Evolutionary conservation across 2,888 invertebrate species (phyloP), one percentile per base, ranked within the genome.

Genomic region (Thalpophila matura): DNA sequence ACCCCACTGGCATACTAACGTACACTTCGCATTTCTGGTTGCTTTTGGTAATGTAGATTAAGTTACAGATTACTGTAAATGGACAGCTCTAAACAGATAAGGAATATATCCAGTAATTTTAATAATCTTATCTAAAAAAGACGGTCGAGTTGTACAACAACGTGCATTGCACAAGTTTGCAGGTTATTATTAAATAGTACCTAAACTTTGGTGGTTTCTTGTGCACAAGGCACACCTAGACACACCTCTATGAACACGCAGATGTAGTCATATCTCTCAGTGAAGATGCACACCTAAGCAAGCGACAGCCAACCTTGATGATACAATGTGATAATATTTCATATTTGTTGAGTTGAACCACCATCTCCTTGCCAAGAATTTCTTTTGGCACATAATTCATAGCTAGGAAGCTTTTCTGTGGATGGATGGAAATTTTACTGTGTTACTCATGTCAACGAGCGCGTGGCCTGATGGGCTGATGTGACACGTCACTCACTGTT

Each of bases 351-450:
- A 24, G 14, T 38, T 20, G 26, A 49, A 29, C 61, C 20, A 10
- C 26, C 24, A 14, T n/a, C 3, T 16, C 43, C 43, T 29, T 62
- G 63, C 53, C 63, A 62, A 53, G 7, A 31, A 43, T 31, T n/a
- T 62, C 7, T 53, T 53, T 62, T 62, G 62, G 63, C 62, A 53
- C 63, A 45, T 40, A 10, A 45, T 35, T 49, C 53, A 20, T 29
- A 43, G 10, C 26, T 29, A 26, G 12, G 42, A 10, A 18, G 24
- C 14, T 31, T 33, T 22, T 40, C 22, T 24, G 42, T 35, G 18
- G 9, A 49, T 31, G 10, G 29, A 35, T 40, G 62, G 35, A 61
- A 61, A 50, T 14, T 62, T 61, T 35, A 18, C 14, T 7, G 20
- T 18, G 22, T 37, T 12, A 46, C 12, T 37, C 18, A 27, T 12